Conservation (phyloP, 2,113 vertebrate genomes). For the Glaucomys volans region DNA sequence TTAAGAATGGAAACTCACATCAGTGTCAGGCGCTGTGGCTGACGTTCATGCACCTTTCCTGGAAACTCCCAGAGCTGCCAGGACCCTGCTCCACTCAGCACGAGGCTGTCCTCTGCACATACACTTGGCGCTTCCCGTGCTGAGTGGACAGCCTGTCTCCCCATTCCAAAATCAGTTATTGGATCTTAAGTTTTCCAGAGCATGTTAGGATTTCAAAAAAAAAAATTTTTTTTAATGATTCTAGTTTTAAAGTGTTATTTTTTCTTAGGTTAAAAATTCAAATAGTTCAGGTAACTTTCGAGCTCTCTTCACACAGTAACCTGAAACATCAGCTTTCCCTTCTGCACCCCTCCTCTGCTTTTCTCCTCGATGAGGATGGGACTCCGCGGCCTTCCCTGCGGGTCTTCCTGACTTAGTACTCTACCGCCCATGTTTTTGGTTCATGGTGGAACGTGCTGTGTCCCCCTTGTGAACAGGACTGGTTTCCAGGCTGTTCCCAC, state of each 20-base stretch:
- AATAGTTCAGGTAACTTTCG: conserved; percentile 23
- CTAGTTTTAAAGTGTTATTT: conserved; percentile 7
- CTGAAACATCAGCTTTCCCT: conserved; percentile 30
- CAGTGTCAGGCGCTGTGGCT: conserved; percentile 6
- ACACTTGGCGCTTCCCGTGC: not conserved
- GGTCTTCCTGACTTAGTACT: conserved; percentile 2
- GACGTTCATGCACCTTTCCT: conserved; percentile 6
- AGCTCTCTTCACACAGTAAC: conserved; percentile 33
- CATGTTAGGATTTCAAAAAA: conserved; percentile 51
- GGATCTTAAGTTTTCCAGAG: conserved; percentile 47
- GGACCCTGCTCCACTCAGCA: not conserved
- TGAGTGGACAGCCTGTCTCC: not conserved
- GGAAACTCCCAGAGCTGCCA: not conserved
- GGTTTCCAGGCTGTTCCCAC: not conserved
- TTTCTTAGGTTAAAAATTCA: conserved; percentile 37
- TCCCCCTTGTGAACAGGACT: not conserved
- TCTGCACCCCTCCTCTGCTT: not conserved
- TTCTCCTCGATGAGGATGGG: conserved; percentile 30
- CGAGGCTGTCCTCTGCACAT: not conserved
- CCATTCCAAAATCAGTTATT: conserved; percentile 31
- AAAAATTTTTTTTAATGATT: conserved; percentile 32
- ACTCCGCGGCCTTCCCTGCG: not conserved
- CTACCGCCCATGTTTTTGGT: not conserved
- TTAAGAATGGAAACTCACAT: not conserved
- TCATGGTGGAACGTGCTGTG: not conserved